phyloP scores from a whole-genome alignment of 2,113 vertebrate genomes.

The Drymodes brunneopygia region DNA sequence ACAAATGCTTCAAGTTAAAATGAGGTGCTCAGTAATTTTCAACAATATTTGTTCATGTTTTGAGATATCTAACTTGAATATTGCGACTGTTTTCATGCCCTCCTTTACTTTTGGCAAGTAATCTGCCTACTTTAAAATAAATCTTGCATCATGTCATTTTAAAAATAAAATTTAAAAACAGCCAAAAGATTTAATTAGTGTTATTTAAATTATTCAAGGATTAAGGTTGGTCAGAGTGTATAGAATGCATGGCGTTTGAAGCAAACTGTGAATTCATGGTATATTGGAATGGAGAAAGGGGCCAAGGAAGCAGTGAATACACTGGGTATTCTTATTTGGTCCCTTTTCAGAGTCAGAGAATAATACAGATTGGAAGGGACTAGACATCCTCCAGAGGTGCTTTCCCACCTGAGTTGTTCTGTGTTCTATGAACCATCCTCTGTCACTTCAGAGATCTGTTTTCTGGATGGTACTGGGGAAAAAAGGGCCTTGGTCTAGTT shows the following conservation, averaged over 20 bases:
- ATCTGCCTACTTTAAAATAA: not conserved
- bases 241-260: not conserved
- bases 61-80: not conserved
- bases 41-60: not conserved
- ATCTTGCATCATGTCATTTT: not conserved
- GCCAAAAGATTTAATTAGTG: not conserved
- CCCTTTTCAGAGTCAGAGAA: not conserved
- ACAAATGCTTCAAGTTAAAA: not conserved
- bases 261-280: not conserved
- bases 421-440: rapidly evolving
- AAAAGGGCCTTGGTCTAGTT: not conserved
- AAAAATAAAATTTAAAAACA: not conserved
- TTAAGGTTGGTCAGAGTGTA: not conserved
- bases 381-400: not conserved
- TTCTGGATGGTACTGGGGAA: not conserved
- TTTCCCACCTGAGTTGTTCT: not conserved
- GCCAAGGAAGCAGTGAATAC: not conserved
- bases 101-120: not conserved
- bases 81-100: not conserved
- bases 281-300: not conserved
- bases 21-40: not conserved
- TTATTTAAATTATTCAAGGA: not conserved
- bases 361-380: not conserved
- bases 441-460: not conserved
- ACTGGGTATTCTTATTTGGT: not conserved